Evolutionary conservation across 2,797 vertebrate genomes (phyloP).

Genomic region (Crax fasciolata): DNA sequence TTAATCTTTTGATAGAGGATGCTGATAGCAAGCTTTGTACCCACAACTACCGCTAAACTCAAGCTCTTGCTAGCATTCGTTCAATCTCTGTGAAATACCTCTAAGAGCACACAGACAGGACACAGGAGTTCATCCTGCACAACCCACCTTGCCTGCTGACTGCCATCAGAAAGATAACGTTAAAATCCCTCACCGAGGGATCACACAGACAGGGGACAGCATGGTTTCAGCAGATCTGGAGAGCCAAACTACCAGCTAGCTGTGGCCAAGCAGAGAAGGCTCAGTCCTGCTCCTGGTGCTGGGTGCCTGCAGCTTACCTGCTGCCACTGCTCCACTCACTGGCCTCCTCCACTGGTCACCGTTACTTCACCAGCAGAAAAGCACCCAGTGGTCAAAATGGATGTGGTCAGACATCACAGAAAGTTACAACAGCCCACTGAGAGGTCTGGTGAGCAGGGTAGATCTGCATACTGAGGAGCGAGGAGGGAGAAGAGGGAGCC

Average conservation of each 20-base stretch:
- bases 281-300: background rate
- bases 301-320: background rate
- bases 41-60: background rate
- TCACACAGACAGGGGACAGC: background rate
- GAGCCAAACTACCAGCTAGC: background rate
- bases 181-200: background rate
- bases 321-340: fast-evolving
- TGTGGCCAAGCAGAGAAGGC: background rate
- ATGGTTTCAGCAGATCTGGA: fast-evolving
- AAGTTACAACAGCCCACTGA: background rate
- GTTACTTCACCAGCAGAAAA: background rate
- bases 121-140: background rate
- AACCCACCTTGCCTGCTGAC: background rate
- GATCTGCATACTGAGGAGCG: too few species aligned
- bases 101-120: background rate
- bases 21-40: background rate
- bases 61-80: background rate
- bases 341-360: background rate
- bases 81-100: background rate
- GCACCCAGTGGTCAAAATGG: fast-evolving
- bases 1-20: background rate
- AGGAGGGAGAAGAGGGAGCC: background rate
- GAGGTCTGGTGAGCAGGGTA: background rate
- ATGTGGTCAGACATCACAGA: background rate
- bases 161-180: background rate